Base-by-base conservation (phyloP, 2,797 vertebrate species). In the Crocidura indochinensis region DNA sequence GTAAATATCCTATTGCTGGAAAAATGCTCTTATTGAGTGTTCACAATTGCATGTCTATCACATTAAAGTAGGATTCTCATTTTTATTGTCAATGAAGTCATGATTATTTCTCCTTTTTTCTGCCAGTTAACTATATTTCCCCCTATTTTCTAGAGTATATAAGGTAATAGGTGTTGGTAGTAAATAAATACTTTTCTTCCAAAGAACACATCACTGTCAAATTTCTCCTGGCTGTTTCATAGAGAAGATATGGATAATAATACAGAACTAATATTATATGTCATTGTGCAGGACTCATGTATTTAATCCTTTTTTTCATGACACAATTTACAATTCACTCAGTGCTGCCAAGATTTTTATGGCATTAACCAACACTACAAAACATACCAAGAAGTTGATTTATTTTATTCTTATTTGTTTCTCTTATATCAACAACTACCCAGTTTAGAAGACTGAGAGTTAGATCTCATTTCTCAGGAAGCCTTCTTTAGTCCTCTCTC, bases 91-190 rank as follows among this genome's bases (percentile, higher is more conserved):
- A 96, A 1, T 53, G 79, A n/a, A 73, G 44, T 87, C 82, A 53
- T 65, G 90, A 91, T 91, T 96, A 96, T 90, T 94, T 75, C 79
- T 91, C 22, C 31, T 71, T 9, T 85, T 91, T 82, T 51, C 75
- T 78, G 94, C 69, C 96, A 95, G 84, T 97, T 94, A 96, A 74
- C 76, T 84, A 64, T 95, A 93, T 90, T 90, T 96, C 80, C 74
- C 73, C 96, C 97, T 75, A 92, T 93, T 94, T 38, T 96, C 91
- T 71, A 94, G 90, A 96, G 94, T 96, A 76, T 89, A 96, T 97
- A 97, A 93, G 95, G 85, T 97, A 96, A 97, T 97, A 90, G 87
- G 97, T 97, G 95, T 64, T 77, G 69, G 91, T 94, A 95, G 95
- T 93, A 94, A 97, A 97, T 85, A 38, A 38, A 94, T 96, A 95